phyloP scores from a whole-genome alignment of 2,888 invertebrate genomes.

The Laothoe populi region DNA sequence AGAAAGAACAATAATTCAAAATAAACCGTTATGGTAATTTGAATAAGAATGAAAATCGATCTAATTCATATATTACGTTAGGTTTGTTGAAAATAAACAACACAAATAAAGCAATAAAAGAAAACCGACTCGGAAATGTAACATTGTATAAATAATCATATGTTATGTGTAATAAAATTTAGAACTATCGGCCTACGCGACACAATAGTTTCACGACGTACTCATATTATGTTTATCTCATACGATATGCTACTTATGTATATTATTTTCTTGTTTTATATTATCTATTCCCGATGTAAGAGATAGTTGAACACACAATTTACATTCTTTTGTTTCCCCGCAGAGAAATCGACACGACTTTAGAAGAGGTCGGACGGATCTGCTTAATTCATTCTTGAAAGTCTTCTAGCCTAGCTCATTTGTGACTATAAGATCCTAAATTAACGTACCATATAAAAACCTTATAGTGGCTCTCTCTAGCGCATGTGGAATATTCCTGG shows the following conservation, averaged over 20 bases:
- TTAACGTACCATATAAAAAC: too few species aligned
- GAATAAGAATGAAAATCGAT: not conserved
- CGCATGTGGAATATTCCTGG: too few species aligned
- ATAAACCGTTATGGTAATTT: slow-evolving; percentile 15
- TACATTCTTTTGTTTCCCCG: too few species aligned
- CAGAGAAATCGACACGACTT: too few species aligned
- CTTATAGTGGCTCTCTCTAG: too few species aligned
- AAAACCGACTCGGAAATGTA: slow-evolving; percentile 42
- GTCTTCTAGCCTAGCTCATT: too few species aligned
- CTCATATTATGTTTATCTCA: slow-evolving; percentile 14
- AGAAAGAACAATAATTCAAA: not conserved
- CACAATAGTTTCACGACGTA: slow-evolving; percentile 29
- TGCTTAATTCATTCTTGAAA: too few species aligned
- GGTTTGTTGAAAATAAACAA: slow-evolving; percentile 36
- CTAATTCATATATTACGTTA: slow-evolving; percentile 38
- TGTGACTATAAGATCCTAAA: too few species aligned
- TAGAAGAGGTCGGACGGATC: too few species aligned
- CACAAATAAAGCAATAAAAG: slow-evolving; percentile 49
- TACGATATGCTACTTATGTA: not conserved
- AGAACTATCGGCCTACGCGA: slow-evolving; percentile 51
- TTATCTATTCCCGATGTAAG: too few species aligned
- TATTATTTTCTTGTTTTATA: not conserved
- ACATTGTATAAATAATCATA: slow-evolving; percentile 41
- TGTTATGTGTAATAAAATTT: slow-evolving; percentile 53
- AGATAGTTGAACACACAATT: too few species aligned